Evolutionary conservation across 2,797 vertebrate species (phyloP).

Genomic region (Brotula barbata): DNA sequence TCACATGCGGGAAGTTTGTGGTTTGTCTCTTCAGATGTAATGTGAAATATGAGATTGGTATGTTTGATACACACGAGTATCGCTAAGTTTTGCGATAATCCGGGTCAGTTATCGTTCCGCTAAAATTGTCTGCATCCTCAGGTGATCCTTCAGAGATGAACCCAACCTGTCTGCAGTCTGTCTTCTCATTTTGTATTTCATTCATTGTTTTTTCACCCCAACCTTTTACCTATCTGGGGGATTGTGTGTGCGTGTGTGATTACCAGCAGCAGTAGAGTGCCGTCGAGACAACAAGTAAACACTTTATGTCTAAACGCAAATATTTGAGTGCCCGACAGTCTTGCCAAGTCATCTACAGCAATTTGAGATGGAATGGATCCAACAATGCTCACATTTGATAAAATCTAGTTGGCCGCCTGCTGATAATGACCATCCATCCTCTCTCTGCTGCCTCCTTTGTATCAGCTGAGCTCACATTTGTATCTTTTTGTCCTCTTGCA

Average conservation of each 20-base stretch:
- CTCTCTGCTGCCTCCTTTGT: background rate
- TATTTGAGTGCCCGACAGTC: too few relatives aligned
- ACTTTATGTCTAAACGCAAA: too few relatives aligned
- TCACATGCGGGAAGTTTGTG: slow-evolving; percentile 6
- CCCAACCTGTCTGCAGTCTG: background rate
- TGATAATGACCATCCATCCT: slow-evolving; percentile 10
- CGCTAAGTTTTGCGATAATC: background rate
- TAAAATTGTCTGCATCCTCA: background rate
- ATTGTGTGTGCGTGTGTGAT: slow-evolving; percentile 13
- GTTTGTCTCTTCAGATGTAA: background rate
- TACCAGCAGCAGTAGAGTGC: slow-evolving; percentile 27
- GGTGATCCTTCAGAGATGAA: background rate
- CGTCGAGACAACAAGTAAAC: slow-evolving; percentile 18
- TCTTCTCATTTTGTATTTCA: background rate
- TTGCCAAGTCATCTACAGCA: background rate
- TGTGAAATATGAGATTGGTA: background rate
- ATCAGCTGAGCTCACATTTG: slow-evolving; percentile 11
- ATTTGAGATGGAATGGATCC: slow-evolving; percentile 11
- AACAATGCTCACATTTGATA: slow-evolving; percentile 11
- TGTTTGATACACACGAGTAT: too few relatives aligned
- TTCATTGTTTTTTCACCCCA: background rate
- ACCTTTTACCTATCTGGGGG: background rate
- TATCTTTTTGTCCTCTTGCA: slow-evolving; percentile 8
- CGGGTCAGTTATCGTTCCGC: slow-evolving; percentile 4
- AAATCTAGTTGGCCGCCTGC: slow-evolving; percentile 19